Base-by-base conservation (phyloP, 2,888 invertebrate species). In the Drosophila diplacantha region DNA sequence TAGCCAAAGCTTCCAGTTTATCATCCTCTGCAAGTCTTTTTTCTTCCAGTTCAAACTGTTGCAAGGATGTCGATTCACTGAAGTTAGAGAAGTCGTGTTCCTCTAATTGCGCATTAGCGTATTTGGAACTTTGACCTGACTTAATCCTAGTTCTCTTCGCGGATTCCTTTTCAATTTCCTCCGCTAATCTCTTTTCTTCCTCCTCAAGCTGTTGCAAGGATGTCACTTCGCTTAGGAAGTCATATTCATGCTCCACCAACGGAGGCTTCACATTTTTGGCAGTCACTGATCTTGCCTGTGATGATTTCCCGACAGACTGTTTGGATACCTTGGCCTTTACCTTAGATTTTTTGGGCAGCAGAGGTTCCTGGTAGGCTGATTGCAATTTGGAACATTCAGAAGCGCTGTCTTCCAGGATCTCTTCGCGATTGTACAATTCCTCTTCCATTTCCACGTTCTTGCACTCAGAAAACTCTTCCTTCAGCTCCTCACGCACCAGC, bases 21-120 rank as follows among this genome's bases (percentile, higher is more conserved):
- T 12, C 31, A 14, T 34, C 39, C 9, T 26, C 26, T 5, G 12
- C 32, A 7, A 26, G 26, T 5, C 29, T 29, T 3, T 16, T 34
- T 26, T 55, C 57, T 11, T 44, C 59, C 12, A 11, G 4, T 7
- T 58, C 44, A n/a, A 59, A 59, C 12, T 43, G 44, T n/a, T 31
- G 22, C 24, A 32, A 32, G 14, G 44, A 44, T 16, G 52, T 31
- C 4, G 20, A n/a, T 9, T 52, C 52, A 16, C 43, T 43, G 4
- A 44, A 18, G 11, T 11, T 14, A 1, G 20, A 26, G 7, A 18
- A 2, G 14, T 31, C 44, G 14, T 44, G 8, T 14, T 20, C 44
- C 9, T 31, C 20, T 3, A 20, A 14, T 31, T 14, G 18, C 5
- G 9, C 3, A 14, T 46, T 20, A 5, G 18, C 14, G 3, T 31